Conservation (phyloP, 2,888 invertebrate genomes). For the Polyommatus iphigenia region DNA sequence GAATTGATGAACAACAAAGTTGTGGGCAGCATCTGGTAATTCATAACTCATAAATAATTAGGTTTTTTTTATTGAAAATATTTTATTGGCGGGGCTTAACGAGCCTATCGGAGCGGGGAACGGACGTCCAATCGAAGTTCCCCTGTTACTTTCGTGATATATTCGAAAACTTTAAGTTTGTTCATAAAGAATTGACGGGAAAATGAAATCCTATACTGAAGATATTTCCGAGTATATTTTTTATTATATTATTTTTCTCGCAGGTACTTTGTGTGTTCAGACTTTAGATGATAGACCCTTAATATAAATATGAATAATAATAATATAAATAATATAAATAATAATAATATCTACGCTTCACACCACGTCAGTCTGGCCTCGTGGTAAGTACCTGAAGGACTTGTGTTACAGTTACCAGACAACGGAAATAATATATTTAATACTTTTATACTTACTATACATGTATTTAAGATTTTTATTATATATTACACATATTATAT, state of each 20-base stretch:
- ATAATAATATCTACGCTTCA: no score
- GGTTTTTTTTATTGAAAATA: slow-evolving; percentile 6
- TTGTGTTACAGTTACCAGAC: no score
- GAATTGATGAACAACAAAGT: no score
- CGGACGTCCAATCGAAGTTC: slow-evolving; percentile 29
- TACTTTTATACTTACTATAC: no score
- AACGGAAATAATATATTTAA: no score
- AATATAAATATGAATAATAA: no score
- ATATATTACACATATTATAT: no score
- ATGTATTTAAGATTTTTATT: no score
- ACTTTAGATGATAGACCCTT: no score
- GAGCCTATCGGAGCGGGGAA: slow-evolving; percentile 23
- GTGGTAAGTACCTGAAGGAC: no score
- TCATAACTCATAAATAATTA: not conserved
- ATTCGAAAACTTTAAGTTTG: slow-evolving; percentile 31
- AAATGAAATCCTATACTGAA: slow-evolving; percentile 10
- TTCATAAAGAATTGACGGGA: slow-evolving; percentile 24
- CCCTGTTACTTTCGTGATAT: slow-evolving; percentile 33
- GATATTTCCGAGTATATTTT: not conserved
- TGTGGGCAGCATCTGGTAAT: not conserved
- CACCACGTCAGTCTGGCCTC: no score
- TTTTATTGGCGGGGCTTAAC: not conserved
- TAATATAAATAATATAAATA: no score
- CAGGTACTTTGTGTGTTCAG: not conserved
- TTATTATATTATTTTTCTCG: not conserved